Evolutionary conservation across 92 coral and sea anemone species (phyloP), one percentile per base, ranked within the genome.

Genomic region (Palythoa heliodiscus): DNA sequence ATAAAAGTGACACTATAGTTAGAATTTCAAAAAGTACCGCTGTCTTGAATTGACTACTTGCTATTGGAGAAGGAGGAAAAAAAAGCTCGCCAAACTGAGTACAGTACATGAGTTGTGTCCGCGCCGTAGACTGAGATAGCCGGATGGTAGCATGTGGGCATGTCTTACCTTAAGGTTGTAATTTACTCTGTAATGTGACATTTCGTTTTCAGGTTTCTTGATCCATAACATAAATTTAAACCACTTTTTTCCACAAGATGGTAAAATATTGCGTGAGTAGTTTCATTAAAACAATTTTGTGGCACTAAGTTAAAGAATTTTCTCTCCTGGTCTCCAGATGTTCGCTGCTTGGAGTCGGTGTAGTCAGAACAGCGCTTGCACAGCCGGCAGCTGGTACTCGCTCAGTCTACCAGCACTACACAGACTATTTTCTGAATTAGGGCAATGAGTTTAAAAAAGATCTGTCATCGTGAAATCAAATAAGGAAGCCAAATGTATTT

Each of bases 271-370:
- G 54, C 71, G 17, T 58, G 53, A 57, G 83, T 77, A 25, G 73
- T 10, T 79, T 64, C 73, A 64, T 40, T 13, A 25, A 63, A 66
- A 40, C 17, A 8, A 79, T n/a, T 38, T 40, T 43, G 55, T n/a
- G 11, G 39, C 43, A 20, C 20, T 79, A 64, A 64, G 22, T 64
- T 43, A 64, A 79, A 39, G 40, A 22, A 8, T 38, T 77, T n/a
- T 77, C 53, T 25, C 73, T 52, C 58, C 84, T 79, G 74, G 84
- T 50, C 11, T 48, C 84, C 84, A 79, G 60, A 79, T 79, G 84
- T 10, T 63, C 8, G 37, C 22, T 22, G 63, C 79, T 75, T 54
- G 39, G 60, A 2, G 67, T 60, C 80, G 40, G 39, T 24, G 71
- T 12, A 43, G 39, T 48, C 80, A 55, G 2, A 53, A 19, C 40